Evolutionary conservation across 2,888 invertebrate species (phyloP).

Genomic region (Eristalis tenax): DNA sequence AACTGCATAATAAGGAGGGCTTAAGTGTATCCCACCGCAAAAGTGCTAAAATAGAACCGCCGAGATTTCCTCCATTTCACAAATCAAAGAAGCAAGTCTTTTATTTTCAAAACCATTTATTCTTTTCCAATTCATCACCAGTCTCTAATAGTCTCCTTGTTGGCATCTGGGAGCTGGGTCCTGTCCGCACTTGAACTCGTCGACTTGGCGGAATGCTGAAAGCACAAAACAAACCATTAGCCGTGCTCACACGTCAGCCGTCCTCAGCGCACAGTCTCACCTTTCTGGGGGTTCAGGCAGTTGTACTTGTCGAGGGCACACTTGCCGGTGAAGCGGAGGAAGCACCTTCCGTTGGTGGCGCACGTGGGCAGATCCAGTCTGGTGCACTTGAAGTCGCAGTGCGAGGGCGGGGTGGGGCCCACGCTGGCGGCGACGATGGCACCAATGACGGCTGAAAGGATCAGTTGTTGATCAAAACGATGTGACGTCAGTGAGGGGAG

Average conservation of each 20-base stretch:
- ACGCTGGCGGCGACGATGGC: background rate
- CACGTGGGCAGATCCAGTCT: slow-evolving; percentile 74
- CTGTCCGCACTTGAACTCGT: slow-evolving; percentile 26
- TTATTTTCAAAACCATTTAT: background rate
- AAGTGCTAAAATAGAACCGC: too few relatives aligned
- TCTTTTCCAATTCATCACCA: too few relatives aligned
- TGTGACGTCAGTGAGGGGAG: background rate
- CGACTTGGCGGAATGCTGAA: slow-evolving; percentile 29
- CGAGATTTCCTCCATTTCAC: too few relatives aligned
- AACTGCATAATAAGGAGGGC: too few relatives aligned
- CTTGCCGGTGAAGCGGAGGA: slow-evolving; percentile 74
- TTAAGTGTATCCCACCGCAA: too few relatives aligned
- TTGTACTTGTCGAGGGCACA: slow-evolving; percentile 76
- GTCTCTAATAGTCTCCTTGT: slow-evolving; percentile 14
- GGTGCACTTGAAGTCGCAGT: slow-evolving; percentile 75
- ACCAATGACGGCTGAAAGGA: slow-evolving; percentile 23
- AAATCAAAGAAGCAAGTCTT: background rate
- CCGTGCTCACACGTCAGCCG: background rate
- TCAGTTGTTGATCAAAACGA: background rate
- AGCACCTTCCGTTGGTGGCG: slow-evolving; percentile 76
- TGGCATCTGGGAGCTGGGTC: slow-evolving; percentile 35
- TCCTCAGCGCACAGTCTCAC: background rate
- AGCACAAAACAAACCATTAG: background rate
- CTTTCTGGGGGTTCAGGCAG: slow-evolving; percentile 75
- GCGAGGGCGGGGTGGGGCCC: slow-evolving; percentile 21